Base-by-base conservation (phyloP, 2,888 invertebrate genomes). In the Caenorhabditis doughertyi region DNA sequence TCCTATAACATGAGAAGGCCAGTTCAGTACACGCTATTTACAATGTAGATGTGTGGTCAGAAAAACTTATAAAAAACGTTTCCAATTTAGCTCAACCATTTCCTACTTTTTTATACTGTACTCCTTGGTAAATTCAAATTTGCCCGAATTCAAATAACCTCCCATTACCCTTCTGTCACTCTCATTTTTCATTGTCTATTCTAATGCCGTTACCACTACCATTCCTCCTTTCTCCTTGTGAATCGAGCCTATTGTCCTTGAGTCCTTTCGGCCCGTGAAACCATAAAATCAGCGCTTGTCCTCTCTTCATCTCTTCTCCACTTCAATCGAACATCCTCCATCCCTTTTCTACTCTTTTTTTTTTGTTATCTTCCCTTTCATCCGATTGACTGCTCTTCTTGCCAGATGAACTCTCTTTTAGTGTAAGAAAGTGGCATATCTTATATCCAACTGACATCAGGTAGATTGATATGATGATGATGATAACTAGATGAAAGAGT, bases 221-320 rank as follows among this genome's bases (percentile, higher is more conserved):
- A n/a, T n/a, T n/a, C n/a, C n/a, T n/a, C n/a, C n/a, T n/a, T n/a
- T n/a, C n/a, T n/a, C 58, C 21, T n/a, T 58, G 35, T 23, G 39
- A 58, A 44, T 16, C 49, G 71, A 71, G 49, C 60, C 71, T 18
- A 62, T 70, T 64, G 74, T 74, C 74, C 74, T 74, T 74, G 74
- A 49, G 47, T 47, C 53, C 39, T 16, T 47, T 42, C 23, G 18
- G 35, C 47, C 70, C 49, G 47, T 56, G 71, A 62, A 62, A 49
- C 70, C 56, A 70, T 79, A 55, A 62, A 76, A 76, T 51, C 56
- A 39, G 11, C 27, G 5, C 62, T 21, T 32, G 55, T 53, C 25
- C 25, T 44, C 49, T 39, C 64, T 3, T 25, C 21, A 18, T 44
- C 53, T 29, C 53, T 8, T 47, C 18, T 47, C 8, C 8, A 4